Conservation (phyloP, 2,888 invertebrate genomes). For the Drosophila macrospina region DNA sequence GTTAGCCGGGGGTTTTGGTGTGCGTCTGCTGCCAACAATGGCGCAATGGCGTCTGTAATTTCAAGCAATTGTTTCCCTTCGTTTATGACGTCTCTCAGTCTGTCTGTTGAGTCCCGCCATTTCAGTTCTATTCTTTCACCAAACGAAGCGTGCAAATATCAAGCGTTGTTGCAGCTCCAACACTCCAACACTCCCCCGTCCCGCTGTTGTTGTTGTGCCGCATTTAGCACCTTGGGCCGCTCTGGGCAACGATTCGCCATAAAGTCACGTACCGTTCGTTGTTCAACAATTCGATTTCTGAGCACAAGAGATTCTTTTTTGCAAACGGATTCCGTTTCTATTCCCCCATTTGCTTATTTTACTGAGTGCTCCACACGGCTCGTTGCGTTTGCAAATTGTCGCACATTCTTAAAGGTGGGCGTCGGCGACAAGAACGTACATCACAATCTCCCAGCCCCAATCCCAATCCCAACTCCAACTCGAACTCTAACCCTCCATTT, state of each 20-base stretch:
- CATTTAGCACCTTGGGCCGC: conserved; percentile 72
- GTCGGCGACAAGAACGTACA: conserved; percentile 4
- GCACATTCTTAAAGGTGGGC: conserved; percentile 77
- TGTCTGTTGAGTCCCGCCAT: conserved; percentile 27
- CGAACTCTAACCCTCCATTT: background rate
- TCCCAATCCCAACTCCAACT: background rate
- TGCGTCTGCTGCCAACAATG: conserved; percentile 75
- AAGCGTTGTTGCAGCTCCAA: conserved; percentile 41
- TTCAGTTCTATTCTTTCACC: conserved; percentile 11
- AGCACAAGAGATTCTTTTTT: conserved; percentile 11
- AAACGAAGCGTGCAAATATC: conserved; percentile 69
- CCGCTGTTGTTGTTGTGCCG: conserved; percentile 16
- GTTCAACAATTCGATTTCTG: conserved; percentile 51
- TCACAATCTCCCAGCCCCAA: conserved; percentile 4
- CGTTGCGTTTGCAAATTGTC: conserved; percentile 78
- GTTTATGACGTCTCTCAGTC: conserved; percentile 53
- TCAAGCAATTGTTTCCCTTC: conserved; percentile 76
- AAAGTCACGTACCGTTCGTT: conserved; percentile 78
- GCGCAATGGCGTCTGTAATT: conserved; percentile 80
- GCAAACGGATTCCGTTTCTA: conserved; percentile 26
- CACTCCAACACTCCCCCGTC: background rate
- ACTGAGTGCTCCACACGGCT: conserved; percentile 58
- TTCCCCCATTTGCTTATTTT: conserved; percentile 43
- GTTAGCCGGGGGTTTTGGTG: conserved; percentile 9
- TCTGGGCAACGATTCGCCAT: conserved; percentile 68